phyloP scores from a whole-genome alignment of 2,888 invertebrate genomes.

The Exephanes ischioxanthus region DNA sequence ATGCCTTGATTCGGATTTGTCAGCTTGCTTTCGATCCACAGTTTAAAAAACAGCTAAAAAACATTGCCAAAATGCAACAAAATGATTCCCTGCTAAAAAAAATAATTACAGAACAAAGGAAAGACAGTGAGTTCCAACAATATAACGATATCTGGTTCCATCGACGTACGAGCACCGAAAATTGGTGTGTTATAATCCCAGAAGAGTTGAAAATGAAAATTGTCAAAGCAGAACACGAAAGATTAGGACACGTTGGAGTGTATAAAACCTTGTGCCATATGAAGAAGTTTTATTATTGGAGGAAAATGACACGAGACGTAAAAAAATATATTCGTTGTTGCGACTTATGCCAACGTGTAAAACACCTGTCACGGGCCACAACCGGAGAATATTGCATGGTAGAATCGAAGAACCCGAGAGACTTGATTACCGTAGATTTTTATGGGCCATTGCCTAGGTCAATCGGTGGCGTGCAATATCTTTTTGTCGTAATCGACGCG shows the following conservation, averaged over 20 bases:
- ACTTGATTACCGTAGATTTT: conserved; percentile 32
- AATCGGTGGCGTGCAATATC: background rate
- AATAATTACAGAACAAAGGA: background rate
- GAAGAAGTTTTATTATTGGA: conserved; percentile 63
- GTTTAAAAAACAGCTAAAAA: conserved; percentile 27
- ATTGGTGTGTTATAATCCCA: conserved; percentile 59
- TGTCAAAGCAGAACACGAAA: conserved; percentile 35
- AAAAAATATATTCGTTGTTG: conserved; percentile 29
- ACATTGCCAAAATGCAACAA: conserved; percentile 28
- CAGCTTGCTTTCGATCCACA: conserved; percentile 30
- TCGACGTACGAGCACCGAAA: background rate
- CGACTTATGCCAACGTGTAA: background rate
- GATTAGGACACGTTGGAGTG: conserved; percentile 63
- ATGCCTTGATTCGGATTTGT: conserved; percentile 10
- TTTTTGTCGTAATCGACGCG: conserved; percentile 11
- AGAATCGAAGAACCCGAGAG: background rate
- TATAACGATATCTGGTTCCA: conserved; percentile 62
- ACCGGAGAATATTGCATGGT: conserved; percentile 26
- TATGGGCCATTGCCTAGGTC: conserved; percentile 30
- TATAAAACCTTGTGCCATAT: conserved; percentile 65
- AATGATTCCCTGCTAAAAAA: background rate
- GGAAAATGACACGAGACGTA: conserved; percentile 43
- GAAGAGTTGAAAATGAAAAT: background rate
- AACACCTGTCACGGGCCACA: background rate
- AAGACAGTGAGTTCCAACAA: conserved; percentile 15